Evolutionary conservation across 2,113 vertebrate species (phyloP).

Genomic region (Crotalus helleri): DNA sequence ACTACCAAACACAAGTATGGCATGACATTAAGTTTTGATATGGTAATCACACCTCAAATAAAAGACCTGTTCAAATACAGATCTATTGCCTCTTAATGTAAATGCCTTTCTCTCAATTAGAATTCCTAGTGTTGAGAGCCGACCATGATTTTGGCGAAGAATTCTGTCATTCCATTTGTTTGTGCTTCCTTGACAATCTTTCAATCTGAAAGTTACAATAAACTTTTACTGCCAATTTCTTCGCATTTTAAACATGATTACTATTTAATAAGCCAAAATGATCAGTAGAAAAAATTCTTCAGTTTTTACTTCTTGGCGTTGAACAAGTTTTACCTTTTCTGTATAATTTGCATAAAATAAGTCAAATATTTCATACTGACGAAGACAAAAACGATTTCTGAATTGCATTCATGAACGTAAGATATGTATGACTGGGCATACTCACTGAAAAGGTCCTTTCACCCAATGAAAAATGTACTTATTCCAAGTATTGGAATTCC

Average conservation of each 20-base stretch:
- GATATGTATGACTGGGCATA: not conserved
- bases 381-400: not conserved
- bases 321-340: not conserved
- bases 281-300: not conserved
- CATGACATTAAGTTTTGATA: not conserved
- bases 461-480: not conserved
- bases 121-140: not conserved
- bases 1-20: not conserved
- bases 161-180: not conserved
- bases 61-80: not conserved
- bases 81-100: not conserved
- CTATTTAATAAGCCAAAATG: not conserved
- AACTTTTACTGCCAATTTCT: not conserved
- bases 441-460: not conserved
- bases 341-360: not conserved
- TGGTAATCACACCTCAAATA: not conserved
- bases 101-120: not conserved
- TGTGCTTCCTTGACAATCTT: not conserved
- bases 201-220: not conserved
- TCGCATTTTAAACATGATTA: not conserved
- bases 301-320: not conserved
- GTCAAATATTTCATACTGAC: not conserved
- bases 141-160: not conserved
- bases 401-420: not conserved
- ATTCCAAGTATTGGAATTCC: not conserved